phyloP scores from a whole-genome alignment of 2,888 invertebrate species.

The Drosophila leonis region DNA sequence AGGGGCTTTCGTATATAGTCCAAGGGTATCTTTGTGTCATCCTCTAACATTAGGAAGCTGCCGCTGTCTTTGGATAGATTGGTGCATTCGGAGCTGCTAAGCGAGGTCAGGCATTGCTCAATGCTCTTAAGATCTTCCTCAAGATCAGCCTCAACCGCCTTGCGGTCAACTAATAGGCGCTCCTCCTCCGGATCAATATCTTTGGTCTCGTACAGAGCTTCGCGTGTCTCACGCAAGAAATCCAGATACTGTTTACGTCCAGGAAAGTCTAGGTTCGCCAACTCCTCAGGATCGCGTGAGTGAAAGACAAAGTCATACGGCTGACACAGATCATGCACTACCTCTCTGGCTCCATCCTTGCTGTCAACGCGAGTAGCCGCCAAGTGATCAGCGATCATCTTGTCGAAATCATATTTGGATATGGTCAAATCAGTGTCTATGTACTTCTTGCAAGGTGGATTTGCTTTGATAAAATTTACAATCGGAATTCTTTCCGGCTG shows the following conservation, averaged over 20 bases:
- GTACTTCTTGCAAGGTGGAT: slow-evolving; percentile 71
- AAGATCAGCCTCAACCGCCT: slow-evolving; percentile 70
- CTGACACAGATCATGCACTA: slow-evolving; percentile 58
- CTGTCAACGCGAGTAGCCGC: slow-evolving; percentile 53
- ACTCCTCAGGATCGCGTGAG: slow-evolving; percentile 68
- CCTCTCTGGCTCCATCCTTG: slow-evolving; percentile 50
- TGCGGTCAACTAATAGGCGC: slow-evolving; percentile 69
- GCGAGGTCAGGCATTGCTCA: slow-evolving; percentile 82
- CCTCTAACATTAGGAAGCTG: slow-evolving; percentile 82
- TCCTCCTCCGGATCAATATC: slow-evolving; percentile 61
- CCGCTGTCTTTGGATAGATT: slow-evolving; percentile 85
- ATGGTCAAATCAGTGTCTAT: slow-evolving; percentile 72
- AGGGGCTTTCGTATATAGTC: slow-evolving; percentile 83
- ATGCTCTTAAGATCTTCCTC: slow-evolving; percentile 83
- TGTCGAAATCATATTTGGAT: slow-evolving; percentile 65
- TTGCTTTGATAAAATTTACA: slow-evolving; percentile 71
- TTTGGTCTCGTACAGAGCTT: slow-evolving; percentile 64
- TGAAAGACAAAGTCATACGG: slow-evolving; percentile 71
- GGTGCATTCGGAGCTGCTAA: slow-evolving; percentile 84
- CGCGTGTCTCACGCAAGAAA: slow-evolving; percentile 74
- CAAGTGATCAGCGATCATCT: slow-evolving; percentile 65
- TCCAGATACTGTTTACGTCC: slow-evolving; percentile 78
- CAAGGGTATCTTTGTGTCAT: slow-evolving; percentile 82
- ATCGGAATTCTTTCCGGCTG: slow-evolving; percentile 46
- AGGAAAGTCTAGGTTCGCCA: slow-evolving; percentile 72